Conservation (phyloP, 2,888 invertebrate genomes). For the Ectemnius lituratus region DNA sequence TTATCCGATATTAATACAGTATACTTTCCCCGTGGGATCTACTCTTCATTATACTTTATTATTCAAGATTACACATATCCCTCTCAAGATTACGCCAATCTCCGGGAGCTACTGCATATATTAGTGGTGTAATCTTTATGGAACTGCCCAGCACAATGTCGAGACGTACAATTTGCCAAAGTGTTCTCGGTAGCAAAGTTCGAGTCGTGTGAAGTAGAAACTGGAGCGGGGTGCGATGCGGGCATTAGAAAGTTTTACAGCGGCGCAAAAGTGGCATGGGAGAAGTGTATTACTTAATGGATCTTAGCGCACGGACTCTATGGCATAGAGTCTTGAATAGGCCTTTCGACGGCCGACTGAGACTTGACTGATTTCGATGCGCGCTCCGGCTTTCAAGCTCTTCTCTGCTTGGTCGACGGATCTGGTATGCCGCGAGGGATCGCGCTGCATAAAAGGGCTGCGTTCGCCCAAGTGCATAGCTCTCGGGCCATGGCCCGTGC, state of each 20-base stretch:
- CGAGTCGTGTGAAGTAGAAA: too few relatives aligned
- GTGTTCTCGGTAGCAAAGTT: too few relatives aligned
- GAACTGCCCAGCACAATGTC: too few relatives aligned
- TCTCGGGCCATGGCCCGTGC: constrained; percentile 48
- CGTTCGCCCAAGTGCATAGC: constrained; percentile 58
- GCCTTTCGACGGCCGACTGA: constrained; percentile 16
- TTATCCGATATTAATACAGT: background rate
- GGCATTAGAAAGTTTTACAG: constrained; percentile 21
- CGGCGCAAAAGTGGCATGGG: constrained; percentile 4
- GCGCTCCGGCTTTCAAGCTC: constrained; percentile 32
- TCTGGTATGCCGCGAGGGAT: constrained; percentile 54
- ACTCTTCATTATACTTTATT: too few relatives aligned
- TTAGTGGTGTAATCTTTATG: too few relatives aligned
- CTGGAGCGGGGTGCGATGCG: background rate
- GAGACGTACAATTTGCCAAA: too few relatives aligned
- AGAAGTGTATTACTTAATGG: constrained; percentile 5
- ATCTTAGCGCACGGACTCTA: background rate
- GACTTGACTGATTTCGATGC: constrained; percentile 45
- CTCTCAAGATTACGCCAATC: too few relatives aligned
- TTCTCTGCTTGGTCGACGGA: constrained; percentile 36
- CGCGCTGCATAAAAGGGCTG: constrained; percentile 51
- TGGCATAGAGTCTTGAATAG: background rate
- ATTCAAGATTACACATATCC: too few relatives aligned
- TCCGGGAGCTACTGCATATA: too few relatives aligned
- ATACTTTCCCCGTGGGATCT: too few relatives aligned